phyloP scores from a whole-genome alignment of 2,113 vertebrate genomes.

The Menura novaehollandiae region DNA sequence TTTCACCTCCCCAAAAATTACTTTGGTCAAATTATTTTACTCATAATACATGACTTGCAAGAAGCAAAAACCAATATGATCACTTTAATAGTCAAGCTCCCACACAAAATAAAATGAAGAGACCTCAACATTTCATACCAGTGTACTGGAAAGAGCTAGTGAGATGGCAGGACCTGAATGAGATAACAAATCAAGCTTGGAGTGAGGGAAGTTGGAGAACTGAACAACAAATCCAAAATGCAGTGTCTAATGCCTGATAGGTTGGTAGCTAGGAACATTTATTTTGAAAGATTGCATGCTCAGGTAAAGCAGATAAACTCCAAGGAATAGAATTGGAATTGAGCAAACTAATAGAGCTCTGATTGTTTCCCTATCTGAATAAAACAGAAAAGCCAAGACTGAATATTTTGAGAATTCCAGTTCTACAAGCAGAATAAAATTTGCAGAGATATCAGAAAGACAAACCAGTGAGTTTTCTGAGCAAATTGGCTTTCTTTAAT shows the following conservation, averaged over 20 bases:
- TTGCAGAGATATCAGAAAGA: constrained; percentile 33
- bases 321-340: constrained; percentile 47
- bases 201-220: background rate
- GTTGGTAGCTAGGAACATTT: background rate
- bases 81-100: background rate
- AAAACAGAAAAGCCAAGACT: background rate
- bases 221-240: background rate
- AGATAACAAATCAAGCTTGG: background rate
- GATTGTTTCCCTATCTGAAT: constrained; percentile 30
- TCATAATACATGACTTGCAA: background rate
- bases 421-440: constrained; percentile 42
- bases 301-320: constrained; percentile 39
- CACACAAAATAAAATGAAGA: background rate
- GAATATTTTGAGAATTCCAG: constrained; percentile 41
- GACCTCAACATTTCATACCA: background rate
- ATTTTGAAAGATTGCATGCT: background rate
- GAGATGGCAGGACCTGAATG: background rate
- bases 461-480: constrained; percentile 7
- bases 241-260: background rate
- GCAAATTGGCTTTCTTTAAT: constrained; percentile 23
- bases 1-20: background rate
- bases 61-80: background rate
- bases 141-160: background rate
- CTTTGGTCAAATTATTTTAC: background rate
- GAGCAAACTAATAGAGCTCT: constrained; percentile 23